Conservation (phyloP, 2,888 invertebrate species). For the Bhutanitis thaidina region DNA sequence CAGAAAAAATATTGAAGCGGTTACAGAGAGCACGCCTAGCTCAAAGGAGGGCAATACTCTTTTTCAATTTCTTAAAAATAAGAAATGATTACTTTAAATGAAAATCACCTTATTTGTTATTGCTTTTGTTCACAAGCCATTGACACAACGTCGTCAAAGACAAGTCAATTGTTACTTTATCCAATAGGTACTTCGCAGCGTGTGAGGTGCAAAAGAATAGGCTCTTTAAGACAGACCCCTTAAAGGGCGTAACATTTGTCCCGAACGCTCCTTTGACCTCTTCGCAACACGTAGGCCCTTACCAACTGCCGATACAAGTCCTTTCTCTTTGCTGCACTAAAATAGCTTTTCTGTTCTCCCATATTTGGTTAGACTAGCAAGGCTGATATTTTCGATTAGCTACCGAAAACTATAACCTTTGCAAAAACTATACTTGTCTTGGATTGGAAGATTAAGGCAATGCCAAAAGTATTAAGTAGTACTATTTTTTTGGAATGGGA, state of each 20-base stretch:
- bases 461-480: too few relatives aligned
- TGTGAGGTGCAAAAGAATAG: constrained; percentile 16
- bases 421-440: too few relatives aligned
- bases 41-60: too few relatives aligned
- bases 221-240: constrained; percentile 8
- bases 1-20: too few relatives aligned
- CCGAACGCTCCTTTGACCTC: constrained; percentile 2
- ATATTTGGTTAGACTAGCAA: too few relatives aligned
- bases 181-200: constrained; percentile 4
- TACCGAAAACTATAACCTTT: too few relatives aligned
- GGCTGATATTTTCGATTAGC: too few relatives aligned
- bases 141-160: background rate
- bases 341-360: background rate
- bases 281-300: constrained; percentile 11
- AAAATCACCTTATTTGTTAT: background rate
- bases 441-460: too few relatives aligned
- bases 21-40: too few relatives aligned
- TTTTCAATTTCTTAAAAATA: too few relatives aligned
- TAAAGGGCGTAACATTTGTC: constrained; percentile 15
- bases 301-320: constrained; percentile 3
- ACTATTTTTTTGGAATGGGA: too few relatives aligned
- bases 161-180: constrained; percentile 12
- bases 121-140: background rate
- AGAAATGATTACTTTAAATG: background rate
- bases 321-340: constrained; percentile 10